Evolutionary conservation across 2,113 vertebrate genomes (phyloP), one percentile per base, ranked within the genome.

Genomic region (Siniperca knerii): DNA sequence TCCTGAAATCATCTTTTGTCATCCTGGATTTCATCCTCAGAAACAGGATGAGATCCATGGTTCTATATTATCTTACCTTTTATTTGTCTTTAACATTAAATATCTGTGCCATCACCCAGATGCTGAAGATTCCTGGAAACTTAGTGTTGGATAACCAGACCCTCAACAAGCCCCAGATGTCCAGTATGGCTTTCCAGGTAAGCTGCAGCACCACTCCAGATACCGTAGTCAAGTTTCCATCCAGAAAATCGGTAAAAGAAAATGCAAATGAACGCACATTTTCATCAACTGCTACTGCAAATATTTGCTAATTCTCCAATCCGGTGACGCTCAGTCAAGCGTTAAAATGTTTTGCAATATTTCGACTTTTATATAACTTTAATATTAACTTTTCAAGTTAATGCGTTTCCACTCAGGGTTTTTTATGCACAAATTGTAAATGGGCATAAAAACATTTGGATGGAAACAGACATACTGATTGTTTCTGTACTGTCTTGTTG

Each of bases 171-270:
- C 37, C 61, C 48, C 6, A 35, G 21, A 79, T 7, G 6, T 81
- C 82, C 21, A 73, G 40, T 5, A 6, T 1, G 60, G 29, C 75
- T 81, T 79, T 84, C 57, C 83, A 91, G 89, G 92, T 94, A 66
- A 81, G 61, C 2, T 67, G 25, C 73, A 70, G 55, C n/a, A 60
- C 12, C 23, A 40, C 21, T 48, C 25, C 15, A 75, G 9, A 69
- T 40, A 58, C 6, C 20, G 2, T 1, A 29, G 75, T 23, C 16
- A 29, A 42, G 21, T 55, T 54, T 44, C 12, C 44, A 61, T 21
- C 29, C 18, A 57, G 37, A 33, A 57, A 21, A 77, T 55, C n/a
- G 0, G 48, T 29, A 13, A 66, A 40, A 20, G 8, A 3, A 10
- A 68, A 18, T 21, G 8, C 20, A 0, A 33, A 6, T 35, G 10